Base-by-base conservation (phyloP, 2,888 invertebrate genomes). In the Amphimallon solstitiale region DNA sequence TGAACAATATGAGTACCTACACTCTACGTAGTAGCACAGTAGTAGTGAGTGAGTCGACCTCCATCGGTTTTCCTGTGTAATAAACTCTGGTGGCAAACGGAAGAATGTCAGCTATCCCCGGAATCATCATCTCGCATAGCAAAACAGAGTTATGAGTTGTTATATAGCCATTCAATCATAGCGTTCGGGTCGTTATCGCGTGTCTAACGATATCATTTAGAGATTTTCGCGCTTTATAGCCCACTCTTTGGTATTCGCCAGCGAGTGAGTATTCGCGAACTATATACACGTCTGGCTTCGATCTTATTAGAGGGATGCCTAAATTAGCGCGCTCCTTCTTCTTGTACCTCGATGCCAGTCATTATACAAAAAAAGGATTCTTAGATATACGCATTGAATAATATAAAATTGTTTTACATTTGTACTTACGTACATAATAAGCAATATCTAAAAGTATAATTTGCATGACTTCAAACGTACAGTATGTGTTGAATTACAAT, bases 101-200 rank as follows among this genome's bases (percentile, higher is more conserved):
- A 73, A 75, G 79, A 78, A 80, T 79, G 77, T 72, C 75, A 75
- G 76, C 76, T 75, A 80, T 80, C 74, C 73, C 65, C 66, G 73
- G 78, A 76, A 80, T 78, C 76, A 75, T 79, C 79, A 79, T 79
- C 77, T 69, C 73, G 78, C 79, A 80, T 80, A 77, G 79, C 79
- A 74, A 77, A 79, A 77, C 78, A 78, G 76, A 80, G 78, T 80
- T 81, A 81, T 81, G 80, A 79, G 78, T 77, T 79, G 80, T 80
- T 81, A 80, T 79, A 79, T 75, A 76, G 77, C 75, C 78, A 74
- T 78, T 79, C 76, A 78, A 79, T 79, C 79, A 77, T 76, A 72
- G 71, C 71, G 68, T 61, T 45, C 56, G 43, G 69, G 75, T 70
- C 78, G 77, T 77, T 79, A 77, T 77, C 74, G 72, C 71, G 71